Conservation (phyloP, 2,888 invertebrate genomes). For the Eretmocerus hayati region DNA sequence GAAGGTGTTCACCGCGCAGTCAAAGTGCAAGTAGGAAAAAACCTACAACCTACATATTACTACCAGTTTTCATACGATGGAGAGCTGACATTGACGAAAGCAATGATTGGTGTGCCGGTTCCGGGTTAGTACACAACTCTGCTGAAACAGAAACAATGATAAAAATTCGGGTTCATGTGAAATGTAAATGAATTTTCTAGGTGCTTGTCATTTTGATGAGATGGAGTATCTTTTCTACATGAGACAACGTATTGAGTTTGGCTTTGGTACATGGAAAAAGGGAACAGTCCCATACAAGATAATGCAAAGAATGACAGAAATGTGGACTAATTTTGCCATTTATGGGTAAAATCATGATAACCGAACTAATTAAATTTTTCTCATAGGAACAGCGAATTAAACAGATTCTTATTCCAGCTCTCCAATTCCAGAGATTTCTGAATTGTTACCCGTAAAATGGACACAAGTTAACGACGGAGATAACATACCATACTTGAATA, state of each 20-base stretch:
- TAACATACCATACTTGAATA: constrained; percentile 31
- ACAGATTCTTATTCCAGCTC: constrained; percentile 31
- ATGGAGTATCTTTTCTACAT: constrained; percentile 48
- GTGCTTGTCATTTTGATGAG: constrained; percentile 50
- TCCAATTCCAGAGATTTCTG: constrained; percentile 32
- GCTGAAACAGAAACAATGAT: too few species aligned
- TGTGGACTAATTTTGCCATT: constrained; percentile 51
- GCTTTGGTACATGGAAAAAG: constrained; percentile 12
- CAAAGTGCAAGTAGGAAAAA: constrained; percentile 22
- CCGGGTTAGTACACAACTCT: too few species aligned
- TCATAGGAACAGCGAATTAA: background rate
- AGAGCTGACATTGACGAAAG: constrained; percentile 21
- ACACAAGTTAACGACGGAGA: constrained; percentile 26
- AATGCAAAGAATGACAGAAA: constrained; percentile 42
- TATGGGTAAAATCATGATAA: constrained; percentile 40
- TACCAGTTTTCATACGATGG: constrained; percentile 31
- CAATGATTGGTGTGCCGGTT: constrained; percentile 1
- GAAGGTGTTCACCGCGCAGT: constrained; percentile 25
- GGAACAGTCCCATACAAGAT: constrained; percentile 32
- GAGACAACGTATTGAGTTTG: constrained; percentile 16
- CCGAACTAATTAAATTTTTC: background rate
- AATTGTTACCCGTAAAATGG: constrained; percentile 31
- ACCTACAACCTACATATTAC: constrained; percentile 25
- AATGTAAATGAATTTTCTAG: constrained; percentile 32
- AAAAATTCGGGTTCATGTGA: too few species aligned